Percentiles rank a stretch among this genome's conserved stretches.
phyloP scores from a whole-genome alignment of 2,797 vertebrate genomes.

The Chrysolophus pictus region DNA sequence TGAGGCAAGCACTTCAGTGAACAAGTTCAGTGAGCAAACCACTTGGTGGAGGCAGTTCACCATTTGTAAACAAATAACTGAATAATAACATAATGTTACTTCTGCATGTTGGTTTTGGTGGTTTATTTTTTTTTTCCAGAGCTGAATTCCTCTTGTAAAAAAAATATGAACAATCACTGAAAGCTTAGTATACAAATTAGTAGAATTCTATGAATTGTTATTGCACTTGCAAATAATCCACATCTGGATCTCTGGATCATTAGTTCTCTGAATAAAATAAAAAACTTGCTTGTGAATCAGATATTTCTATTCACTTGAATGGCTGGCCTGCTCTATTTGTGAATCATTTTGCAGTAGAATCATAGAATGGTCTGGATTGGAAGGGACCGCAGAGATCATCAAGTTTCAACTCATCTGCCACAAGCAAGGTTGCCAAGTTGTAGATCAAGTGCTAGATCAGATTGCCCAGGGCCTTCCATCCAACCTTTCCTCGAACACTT shows the following conservation, averaged over 20 bases:
- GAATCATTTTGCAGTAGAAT: background rate
- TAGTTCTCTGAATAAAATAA: background rate
- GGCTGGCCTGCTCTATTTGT: background rate
- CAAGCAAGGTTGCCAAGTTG: too few relatives aligned
- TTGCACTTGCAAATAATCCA: background rate
- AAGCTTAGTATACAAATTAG: background rate
- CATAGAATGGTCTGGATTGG: too few relatives aligned
- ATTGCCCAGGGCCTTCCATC: too few relatives aligned
- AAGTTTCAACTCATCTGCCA: too few relatives aligned
- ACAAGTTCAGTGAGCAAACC: background rate
- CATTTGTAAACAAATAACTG: background rate
- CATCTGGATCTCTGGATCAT: background rate
- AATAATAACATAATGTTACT: background rate
- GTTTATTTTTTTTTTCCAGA: background rate
- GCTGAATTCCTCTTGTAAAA: background rate
- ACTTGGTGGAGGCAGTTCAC: background rate
- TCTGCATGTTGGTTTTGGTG: background rate
- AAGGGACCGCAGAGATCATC: too few relatives aligned
- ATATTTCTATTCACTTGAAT: background rate
- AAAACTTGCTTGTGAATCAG: background rate
- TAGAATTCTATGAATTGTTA: rapidly evolving
- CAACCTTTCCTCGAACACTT: too few relatives aligned
- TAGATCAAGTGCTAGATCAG: too few relatives aligned
- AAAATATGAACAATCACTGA: background rate
- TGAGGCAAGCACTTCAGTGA: background rate